Percentiles rank a stretch among this genome's conserved stretches.
Evolutionary conservation across 1,140 invertebrate genomes (phyloP).

Genomic region (Aporrectodea caliginosa): DNA sequence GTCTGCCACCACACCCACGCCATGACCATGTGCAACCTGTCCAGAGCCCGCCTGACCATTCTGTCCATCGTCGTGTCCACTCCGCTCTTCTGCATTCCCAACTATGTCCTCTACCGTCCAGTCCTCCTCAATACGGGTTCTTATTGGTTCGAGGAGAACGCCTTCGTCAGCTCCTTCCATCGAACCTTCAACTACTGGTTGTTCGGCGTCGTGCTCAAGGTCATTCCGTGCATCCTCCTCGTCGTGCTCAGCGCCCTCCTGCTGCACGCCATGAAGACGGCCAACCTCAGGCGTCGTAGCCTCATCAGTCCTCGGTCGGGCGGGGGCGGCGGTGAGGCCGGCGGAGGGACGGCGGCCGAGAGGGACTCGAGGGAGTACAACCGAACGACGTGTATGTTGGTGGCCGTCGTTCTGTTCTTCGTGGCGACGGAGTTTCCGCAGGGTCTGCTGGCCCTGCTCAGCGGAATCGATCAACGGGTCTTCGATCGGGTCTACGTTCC

Average conservation of each 20-base stretch:
- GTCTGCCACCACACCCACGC: slow-evolving; percentile 73
- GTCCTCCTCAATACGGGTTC: slow-evolving; percentile 31
- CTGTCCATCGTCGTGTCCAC: slow-evolving; percentile 68
- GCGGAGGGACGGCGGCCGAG: not conserved
- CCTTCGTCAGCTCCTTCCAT: slow-evolving; percentile 18
- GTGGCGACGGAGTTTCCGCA: slow-evolving; percentile 79
- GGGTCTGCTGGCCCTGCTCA: slow-evolving; percentile 51
- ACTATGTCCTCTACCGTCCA: slow-evolving; percentile 58
- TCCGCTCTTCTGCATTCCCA: slow-evolving; percentile 72
- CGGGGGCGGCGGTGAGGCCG: no score
- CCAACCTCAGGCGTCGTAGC: not conserved
- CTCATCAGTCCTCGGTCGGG: not conserved
- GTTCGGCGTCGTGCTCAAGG: slow-evolving; percentile 46
- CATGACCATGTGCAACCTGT: slow-evolving; percentile 67
- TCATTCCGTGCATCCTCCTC: slow-evolving; percentile 57
- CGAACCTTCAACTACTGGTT: slow-evolving; percentile 43
- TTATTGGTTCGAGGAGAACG: slow-evolving; percentile 11
- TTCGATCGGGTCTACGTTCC: slow-evolving; percentile 54
- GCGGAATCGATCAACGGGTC: slow-evolving; percentile 40
- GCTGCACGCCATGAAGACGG: slow-evolving; percentile 44
- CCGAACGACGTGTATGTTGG: slow-evolving; percentile 83
- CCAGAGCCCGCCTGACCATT: slow-evolving; percentile 71
- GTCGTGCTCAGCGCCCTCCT: slow-evolving; percentile 55
- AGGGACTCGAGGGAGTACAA: slow-evolving; percentile 60
- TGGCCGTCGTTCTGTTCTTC: slow-evolving; percentile 80